Evolutionary conservation across 2,888 invertebrate genomes (phyloP), one percentile per base, ranked within the genome.

Genomic region (Argyresthia goedartella): DNA sequence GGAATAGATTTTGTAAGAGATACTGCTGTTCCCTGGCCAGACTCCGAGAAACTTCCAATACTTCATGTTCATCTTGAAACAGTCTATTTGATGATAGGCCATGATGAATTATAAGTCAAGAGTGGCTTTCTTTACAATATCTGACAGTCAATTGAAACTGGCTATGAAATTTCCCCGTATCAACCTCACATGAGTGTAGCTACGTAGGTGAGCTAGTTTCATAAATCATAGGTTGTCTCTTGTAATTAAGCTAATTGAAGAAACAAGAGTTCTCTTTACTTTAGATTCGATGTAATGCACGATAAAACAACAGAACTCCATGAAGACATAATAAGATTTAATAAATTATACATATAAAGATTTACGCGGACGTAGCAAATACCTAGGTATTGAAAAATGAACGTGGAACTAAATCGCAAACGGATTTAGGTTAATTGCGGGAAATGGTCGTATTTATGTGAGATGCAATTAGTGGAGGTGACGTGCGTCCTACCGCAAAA

Each of bases 401-500:
- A 42, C 8, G n/a, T 42, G 14, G 8, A 42, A 42, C 42, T 42
- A 42, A 13, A n/a, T 15, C 15, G 15, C 8, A 45, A 54, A 52
- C 54, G 53, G 51, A 77, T 76, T 64, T 73, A 59, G 76, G 73
- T 74, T 76, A 76, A 76, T 75, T 74, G 76, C 67, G 53, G 64
- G 64, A 63, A 62, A 62, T 55, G 66, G 56, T 61, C 44, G 63
- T 71, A 74, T 73, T 74, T 69, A 70, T 74, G 76, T 72, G 73
- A 73, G 72, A 65, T 64, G 76, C 76, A 76, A 76, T 76, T 77
- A 76, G 71, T 65, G 64, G 59, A 69, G 67, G 66, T 69, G 47
- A 42, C 51, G 51, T 15, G 41, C 63, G 57, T 60, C 61, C 62
- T 65, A 57, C 67, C 62, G 59, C 62, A 56, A 66, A 69, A 66